A percentile compares a stretch with the other conserved stretches of the same genome.
These are phyloP conservation scores for Homarus gammarus DNA, from an alignment of 2,888 invertebrate genomes.

Conservation along the genomic window DNA sequence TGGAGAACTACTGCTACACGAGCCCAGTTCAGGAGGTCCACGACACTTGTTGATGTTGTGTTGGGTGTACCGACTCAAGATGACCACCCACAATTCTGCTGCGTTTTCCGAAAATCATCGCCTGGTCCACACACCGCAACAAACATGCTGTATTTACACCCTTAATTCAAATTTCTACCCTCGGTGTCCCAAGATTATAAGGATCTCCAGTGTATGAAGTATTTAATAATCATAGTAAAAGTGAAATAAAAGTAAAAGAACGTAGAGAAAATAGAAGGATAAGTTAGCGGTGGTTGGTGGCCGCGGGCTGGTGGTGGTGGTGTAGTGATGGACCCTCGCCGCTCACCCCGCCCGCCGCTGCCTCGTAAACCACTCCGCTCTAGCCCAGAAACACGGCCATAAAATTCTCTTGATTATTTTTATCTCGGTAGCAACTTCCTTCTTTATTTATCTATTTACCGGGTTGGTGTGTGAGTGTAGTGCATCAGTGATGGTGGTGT, in stretches of 20 bases:
- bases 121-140: background rate
- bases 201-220: background rate
- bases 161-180: background rate
- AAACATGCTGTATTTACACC: conserved; percentile 32
- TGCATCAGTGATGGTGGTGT: background rate
- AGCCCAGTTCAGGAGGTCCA: background rate
- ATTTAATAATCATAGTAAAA: conserved; percentile 25
- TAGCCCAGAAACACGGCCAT: conserved; percentile 18
- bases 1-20: background rate
- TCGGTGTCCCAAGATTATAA: conserved; percentile 50
- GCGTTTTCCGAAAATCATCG: background rate
- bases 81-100: conserved; percentile 13
- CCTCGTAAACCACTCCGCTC: conserved; percentile 32
- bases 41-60: conserved; percentile 13
- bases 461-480: background rate
- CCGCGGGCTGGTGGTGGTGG: background rate
- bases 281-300: conserved; percentile 35
- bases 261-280: conserved; percentile 51
- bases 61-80: background rate
- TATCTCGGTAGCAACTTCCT: conserved; percentile 12
- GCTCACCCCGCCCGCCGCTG: conserved; percentile 23
- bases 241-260: background rate
- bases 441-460: conserved; percentile 14
- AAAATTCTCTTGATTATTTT: conserved; percentile 52
- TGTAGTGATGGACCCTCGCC: background rate